phyloP scores from a whole-genome alignment of 2,888 invertebrate species.

The Drosophila nr. perissopoda region DNA sequence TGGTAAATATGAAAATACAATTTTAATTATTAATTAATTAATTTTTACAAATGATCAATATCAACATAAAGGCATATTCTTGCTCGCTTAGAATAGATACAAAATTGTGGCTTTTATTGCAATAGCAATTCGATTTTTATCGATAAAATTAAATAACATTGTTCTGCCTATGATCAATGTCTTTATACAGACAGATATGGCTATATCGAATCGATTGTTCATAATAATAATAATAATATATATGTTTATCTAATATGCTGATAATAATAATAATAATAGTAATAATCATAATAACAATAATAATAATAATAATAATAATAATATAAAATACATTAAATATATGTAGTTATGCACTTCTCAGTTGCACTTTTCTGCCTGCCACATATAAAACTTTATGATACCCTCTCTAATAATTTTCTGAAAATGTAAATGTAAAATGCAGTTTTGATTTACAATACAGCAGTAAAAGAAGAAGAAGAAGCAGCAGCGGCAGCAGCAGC shows the following conservation, averaged over 20 bases:
- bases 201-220: not conserved
- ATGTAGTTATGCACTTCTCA: not conserved
- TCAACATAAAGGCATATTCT: not conserved
- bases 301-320: no score
- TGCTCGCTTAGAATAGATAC: not conserved
- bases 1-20: not conserved
- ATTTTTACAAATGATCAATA: not conserved
- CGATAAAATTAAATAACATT: not conserved
- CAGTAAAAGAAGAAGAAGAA: conserved; percentile 6
- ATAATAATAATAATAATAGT: no score
- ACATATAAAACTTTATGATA: not conserved
- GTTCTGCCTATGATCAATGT: not conserved
- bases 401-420: not conserved
- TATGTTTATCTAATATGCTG: no score
- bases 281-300: no score
- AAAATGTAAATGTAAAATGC: conserved; percentile 33
- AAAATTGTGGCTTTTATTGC: not conserved
- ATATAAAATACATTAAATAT: not conserved
- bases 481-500: not conserved
- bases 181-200: not conserved
- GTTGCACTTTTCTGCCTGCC: not conserved
- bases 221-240: not conserved
- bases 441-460: conserved; percentile 71
- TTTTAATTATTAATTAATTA: not conserved
- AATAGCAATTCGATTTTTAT: fast-evolving